Conservation (phyloP, 2,797 vertebrate species). For the Aplochiton taeniatus region DNA sequence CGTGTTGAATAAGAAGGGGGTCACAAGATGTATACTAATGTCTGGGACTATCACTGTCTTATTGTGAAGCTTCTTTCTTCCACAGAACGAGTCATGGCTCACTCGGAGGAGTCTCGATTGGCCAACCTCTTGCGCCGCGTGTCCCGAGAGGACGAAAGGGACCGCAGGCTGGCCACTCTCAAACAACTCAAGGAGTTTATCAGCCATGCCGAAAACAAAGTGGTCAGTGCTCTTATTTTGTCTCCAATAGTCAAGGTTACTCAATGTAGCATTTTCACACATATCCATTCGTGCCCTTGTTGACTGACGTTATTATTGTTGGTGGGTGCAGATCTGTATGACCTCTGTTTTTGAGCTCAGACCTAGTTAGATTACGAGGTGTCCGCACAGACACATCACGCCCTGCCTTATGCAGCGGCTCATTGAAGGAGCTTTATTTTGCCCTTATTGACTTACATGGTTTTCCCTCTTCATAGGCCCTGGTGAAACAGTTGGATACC, state of each 20-base stretch:
- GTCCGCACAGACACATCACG: no score
- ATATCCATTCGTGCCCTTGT: no score
- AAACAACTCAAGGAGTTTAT: constrained; percentile 99
- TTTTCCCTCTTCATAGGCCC: constrained; percentile 74
- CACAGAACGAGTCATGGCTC: constrained; percentile 95
- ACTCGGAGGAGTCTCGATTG: constrained; percentile 98
- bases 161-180: constrained; percentile 96
- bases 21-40: no score
- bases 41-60: no score
- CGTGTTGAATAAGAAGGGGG: no score
- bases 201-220: constrained; percentile 97
- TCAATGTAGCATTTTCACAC: no score
- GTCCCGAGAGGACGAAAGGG: constrained; percentile 98
- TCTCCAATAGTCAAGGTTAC: neutral
- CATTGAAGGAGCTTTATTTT: neutral
- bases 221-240: constrained; percentile 76
- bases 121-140: constrained; percentile 98
- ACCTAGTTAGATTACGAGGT: no score
- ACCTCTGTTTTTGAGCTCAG: no score
- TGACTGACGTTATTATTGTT: no score
- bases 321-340: no score
- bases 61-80: neutral
- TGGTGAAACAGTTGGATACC: constrained; percentile 97
- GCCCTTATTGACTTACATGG: neutral
- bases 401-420: no score